Conservation (phyloP, 2,797 vertebrate species). For the Diceros bicornis region DNA sequence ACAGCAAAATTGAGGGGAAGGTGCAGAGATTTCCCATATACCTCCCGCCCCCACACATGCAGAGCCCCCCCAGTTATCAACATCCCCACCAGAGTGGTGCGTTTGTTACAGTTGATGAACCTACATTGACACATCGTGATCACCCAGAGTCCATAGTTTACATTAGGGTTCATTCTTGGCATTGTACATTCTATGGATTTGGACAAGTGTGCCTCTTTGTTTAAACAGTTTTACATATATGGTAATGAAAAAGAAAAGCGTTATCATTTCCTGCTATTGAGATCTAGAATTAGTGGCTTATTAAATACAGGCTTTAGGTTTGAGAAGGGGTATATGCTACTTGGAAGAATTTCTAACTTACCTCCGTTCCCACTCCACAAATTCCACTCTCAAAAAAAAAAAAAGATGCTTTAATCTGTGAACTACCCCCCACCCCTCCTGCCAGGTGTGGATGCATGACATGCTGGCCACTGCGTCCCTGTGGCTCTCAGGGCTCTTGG, state of each 20-base stretch:
- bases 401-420: background rate
- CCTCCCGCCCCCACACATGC: background rate
- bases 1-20: background rate
- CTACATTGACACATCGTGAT: background rate
- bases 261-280: background rate
- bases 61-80: background rate
- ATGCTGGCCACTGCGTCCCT: fast-evolving
- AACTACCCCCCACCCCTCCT: too few species aligned
- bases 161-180: background rate
- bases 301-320: background rate
- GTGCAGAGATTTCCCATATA: background rate
- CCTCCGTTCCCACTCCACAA: background rate
- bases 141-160: background rate
- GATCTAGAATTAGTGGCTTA: background rate
- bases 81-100: fast-evolving
- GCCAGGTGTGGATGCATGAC: fast-evolving
- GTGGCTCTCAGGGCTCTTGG: background rate
- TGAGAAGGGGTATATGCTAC: background rate
- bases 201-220: background rate
- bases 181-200: background rate
- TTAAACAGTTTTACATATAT: background rate
- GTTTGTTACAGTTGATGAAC: background rate
- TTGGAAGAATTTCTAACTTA: conserved; percentile 1
- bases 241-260: background rate
- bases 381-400: background rate